Evolutionary conservation across 1,140 invertebrate species (phyloP).

Genomic region (Reticulitermes speratus): DNA sequence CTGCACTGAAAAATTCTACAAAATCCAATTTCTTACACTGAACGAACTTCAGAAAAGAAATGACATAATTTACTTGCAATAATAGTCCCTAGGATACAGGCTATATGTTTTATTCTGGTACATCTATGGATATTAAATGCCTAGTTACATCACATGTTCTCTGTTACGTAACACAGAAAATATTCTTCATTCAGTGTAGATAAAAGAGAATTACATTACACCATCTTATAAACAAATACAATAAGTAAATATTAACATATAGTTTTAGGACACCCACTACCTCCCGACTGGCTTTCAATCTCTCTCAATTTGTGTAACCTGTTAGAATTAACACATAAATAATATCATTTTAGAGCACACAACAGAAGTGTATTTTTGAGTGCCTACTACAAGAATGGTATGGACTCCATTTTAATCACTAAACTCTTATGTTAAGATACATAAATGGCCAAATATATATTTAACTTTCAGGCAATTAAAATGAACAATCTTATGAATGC

Average conservation of each 20-base stretch:
- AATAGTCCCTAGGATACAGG: background rate
- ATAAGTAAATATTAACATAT: background rate
- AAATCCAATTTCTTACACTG: background rate
- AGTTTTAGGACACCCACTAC: background rate
- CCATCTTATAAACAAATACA: background rate
- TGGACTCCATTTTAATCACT: background rate
- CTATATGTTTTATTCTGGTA: background rate
- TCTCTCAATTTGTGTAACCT: background rate
- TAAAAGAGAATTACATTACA: background rate
- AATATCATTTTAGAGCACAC: background rate
- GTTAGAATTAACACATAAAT: background rate
- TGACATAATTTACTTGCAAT: background rate
- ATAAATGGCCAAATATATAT: background rate
- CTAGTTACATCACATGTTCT: slow-evolving; percentile 12
- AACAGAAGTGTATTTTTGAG: background rate
- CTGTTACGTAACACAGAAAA: background rate
- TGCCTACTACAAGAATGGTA: background rate
- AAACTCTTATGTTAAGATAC: background rate
- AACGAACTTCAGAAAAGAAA: background rate
- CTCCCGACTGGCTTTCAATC: background rate
- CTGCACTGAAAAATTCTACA: background rate
- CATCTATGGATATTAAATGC: slow-evolving; percentile 20
- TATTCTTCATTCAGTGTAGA: background rate
- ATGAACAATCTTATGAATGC: background rate
- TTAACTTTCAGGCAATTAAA: background rate